Evolutionary conservation across 1,140 invertebrate genomes (phyloP), one percentile per base, ranked within the genome.

Genomic region (Drosophila erecta): DNA sequence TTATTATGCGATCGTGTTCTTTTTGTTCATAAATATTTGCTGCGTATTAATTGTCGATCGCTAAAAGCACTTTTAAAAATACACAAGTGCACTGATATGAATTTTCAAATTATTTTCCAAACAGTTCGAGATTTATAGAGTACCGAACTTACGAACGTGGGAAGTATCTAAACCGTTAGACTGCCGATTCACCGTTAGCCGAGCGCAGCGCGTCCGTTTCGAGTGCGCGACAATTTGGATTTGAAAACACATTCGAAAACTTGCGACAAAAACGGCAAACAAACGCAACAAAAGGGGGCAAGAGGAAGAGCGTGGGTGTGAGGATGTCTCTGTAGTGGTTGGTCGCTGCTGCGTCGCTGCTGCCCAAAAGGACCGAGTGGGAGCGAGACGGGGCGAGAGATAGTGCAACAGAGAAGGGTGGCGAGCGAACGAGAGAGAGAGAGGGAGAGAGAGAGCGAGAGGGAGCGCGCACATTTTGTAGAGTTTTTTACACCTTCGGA

Each of bases 201-300:
- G 54, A 79, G 84, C 84, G 71, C 80, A 65, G 51, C 79, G 84
- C 84, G 84, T 89, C 85, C 84, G 84, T 84, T 70, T 90, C 84
- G 84, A 85, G 85, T 84, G 84, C 84, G 84, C 84, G 84, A 84
- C 84, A 90, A 60, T 89, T 89, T 90, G 58, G 84, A 89, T 89
- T 89, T 89, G 79, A 89, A 89, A 80, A 81, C 73, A 60, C 69
- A 81, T 87, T 89, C 84, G 84, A 84, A 85, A 89, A 89, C 84
- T 89, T 89, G 84, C 84, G 84, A 87, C 76, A 86, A 74, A 79
- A 85, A 85, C 77, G 64, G 78, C 81, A 87, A 84, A 86, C 78
- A 81, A 83, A 75, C 76, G 62, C 60, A 51, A 76, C 59, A 66
- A 55, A 57, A 40, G 54, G 47, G 60, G 47, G 60, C 27, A 57